Conservation (phyloP, 92 coral and sea anemone genomes). For the Umimayanthus chanpuru region DNA sequence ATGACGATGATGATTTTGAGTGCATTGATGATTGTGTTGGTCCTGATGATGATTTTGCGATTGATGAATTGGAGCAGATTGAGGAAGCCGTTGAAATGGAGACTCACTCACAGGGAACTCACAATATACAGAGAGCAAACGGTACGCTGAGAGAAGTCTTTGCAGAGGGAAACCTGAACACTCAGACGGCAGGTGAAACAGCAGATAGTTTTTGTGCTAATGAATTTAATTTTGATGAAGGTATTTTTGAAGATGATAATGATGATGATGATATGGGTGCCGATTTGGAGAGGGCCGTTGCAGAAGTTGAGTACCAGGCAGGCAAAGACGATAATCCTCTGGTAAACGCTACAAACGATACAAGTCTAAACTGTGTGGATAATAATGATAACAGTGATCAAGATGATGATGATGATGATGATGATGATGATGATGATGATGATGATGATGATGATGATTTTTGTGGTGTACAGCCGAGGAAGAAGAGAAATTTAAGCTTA, state of each 20-base stretch:
- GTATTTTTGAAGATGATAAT: conserved; percentile 29
- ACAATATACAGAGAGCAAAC: background rate
- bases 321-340: background rate
- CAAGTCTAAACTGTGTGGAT: background rate
- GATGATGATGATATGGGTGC: conserved; percentile 48
- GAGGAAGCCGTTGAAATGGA: conserved; percentile 42
- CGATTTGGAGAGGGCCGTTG: conserved; percentile 17
- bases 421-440: conserved; percentile 33
- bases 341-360: background rate
- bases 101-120: conserved; percentile 18
- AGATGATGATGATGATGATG: conserved; percentile 42
- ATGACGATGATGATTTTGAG: conserved; percentile 36
- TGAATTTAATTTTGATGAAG: conserved; percentile 47
- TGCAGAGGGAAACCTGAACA: background rate
- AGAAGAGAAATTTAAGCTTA: conserved; percentile 12
- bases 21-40: conserved; percentile 57
- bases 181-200: background rate
- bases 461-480: background rate
- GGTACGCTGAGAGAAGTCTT: background rate
- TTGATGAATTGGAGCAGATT: conserved; percentile 72
- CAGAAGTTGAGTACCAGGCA: conserved; percentile 28
- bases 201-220: background rate
- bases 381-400: conserved; percentile 36
- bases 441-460: conserved; percentile 43
- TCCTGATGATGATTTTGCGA: conserved; percentile 66